Evolutionary conservation across 2,113 vertebrate genomes (phyloP), one percentile per base, ranked within the genome.

Genomic region (Nothocercus nigrocapillus): DNA sequence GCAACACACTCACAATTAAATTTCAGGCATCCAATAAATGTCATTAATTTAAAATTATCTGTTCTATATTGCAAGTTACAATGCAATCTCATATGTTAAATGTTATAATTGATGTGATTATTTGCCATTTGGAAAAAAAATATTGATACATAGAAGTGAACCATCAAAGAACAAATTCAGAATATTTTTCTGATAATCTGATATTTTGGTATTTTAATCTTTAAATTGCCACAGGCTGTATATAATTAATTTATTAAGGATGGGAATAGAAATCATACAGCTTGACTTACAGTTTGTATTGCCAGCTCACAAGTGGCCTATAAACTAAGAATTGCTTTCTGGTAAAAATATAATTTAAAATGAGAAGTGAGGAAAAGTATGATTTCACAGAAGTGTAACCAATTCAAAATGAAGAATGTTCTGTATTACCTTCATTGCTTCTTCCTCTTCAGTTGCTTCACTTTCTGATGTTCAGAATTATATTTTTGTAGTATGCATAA

Each of bases 301-400:
- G 61, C 21, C n/a, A 38, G 34, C 22, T 63, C 25, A 53, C 27
- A 51, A 72, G 28, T 36, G 28, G 38, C 47, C 25, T 53, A 34
- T 27, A 54, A 73, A 40, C 5, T 36, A 73, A 54, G 34, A 53
- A 38, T 73, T 38, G 38, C 36, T 38, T 73, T 49, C 49, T 27
- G 25, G 28, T 28, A 54, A 72, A 42, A 72, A 72, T 38, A 49
- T 32, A 47, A 69, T 49, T 49, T 49, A 32, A 67, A 47, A 69
- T 69, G 30, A 34, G 32, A 69, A 69, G 32, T 34, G 44, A 49
- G 67, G 45, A 49, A 69, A n/a, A n/a, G 32, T 21, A n/a, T 69
- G 34, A 49, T 69, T 69, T 88, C 91, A 92, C 93, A 88, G 61
- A 90, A 92, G 88, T 66, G 89, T 75, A 58, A 49, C 93, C 85